Base-by-base conservation (phyloP, 2,888 invertebrate genomes). In the Maniola hyperantus region DNA sequence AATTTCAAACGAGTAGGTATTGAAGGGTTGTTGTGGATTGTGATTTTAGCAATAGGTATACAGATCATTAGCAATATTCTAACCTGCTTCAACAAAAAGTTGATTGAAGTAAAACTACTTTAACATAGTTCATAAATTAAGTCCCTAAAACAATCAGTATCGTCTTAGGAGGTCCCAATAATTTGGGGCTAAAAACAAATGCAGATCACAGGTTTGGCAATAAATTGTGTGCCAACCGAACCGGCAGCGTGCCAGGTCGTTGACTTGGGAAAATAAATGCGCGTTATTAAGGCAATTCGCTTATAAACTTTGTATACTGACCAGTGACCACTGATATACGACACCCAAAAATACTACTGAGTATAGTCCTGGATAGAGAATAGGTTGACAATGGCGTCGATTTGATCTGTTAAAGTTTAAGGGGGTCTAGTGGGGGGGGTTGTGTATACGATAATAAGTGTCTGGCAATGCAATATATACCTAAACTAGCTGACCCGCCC, bases 231-330 rank as follows among this genome's bases (percentile, higher is more conserved):
- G 55, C 39, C 39, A 20, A 51, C 20, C 55, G 36, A 64, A 62
- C 53, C 61, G 36, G 60, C 50, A 11, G 18, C 42, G 2, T 5
- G 57, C 44, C 64, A 67, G 76, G 76, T 77, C 76, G 68, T 73
- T 72, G 77, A 77, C 74, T 74, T 69, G 74, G 74, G 46, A 70
- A 77, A 74, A 79, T 74, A 78, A 78, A 77, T 77, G 74, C 76
- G 74, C 69, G 74, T 75, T 79, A 77, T 77, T 79, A 80, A 73
- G 78, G 79, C 80, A 79, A 80, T 85, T 85, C 81, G 82, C 83
- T 80, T 78, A 74, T 83, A 84, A 85, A 84, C 79, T 87, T 83
- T 79, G 76, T 76, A 78, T 74, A 75, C 20, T 42, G 20, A 39
- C 11, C 57, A 75, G 13, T 42, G 20, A 39, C 11, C 57, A 20